Evolutionary conservation across 2,797 vertebrate species (phyloP).

Genomic region (Amblyopsis hoosieri): DNA sequence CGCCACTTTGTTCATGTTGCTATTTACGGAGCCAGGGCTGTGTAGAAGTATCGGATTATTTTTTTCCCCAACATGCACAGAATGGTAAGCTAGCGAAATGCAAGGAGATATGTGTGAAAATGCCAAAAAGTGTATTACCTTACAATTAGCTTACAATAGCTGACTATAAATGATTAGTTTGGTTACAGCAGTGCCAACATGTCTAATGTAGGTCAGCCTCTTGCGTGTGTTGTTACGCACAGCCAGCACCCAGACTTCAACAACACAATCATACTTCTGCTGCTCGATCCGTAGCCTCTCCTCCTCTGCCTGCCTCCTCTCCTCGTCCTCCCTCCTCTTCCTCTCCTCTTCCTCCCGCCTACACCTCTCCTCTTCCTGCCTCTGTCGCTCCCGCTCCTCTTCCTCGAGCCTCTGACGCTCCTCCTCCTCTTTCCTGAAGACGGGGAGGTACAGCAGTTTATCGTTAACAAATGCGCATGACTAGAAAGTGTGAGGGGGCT

Average conservation of each 20-base stretch:
- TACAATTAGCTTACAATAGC: too few relatives aligned
- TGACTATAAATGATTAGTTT: too few relatives aligned
- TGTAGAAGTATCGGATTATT: too few relatives aligned
- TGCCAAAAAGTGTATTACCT: too few relatives aligned
- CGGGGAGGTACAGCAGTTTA: not conserved
- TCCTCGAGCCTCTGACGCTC: slow-evolving; percentile 86
- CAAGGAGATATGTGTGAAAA: too few relatives aligned
- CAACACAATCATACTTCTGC: slow-evolving; percentile 87
- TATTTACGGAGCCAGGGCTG: too few relatives aligned
- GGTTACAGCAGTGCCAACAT: too few relatives aligned
- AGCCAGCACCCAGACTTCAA: not conserved
- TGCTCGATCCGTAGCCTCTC: slow-evolving; percentile 93
- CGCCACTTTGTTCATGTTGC: too few relatives aligned
- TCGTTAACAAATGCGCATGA: not conserved
- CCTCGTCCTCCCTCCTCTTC: slow-evolving; percentile 90
- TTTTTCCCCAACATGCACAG: too few relatives aligned
- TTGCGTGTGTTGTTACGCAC: too few relatives aligned
- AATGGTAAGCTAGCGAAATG: too few relatives aligned
- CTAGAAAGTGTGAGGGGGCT: not conserved
- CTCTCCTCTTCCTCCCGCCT: slow-evolving; percentile 87
- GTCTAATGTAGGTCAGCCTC: too few relatives aligned
- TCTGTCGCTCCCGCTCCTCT: slow-evolving; percentile 86
- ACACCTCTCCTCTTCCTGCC: slow-evolving; percentile 88
- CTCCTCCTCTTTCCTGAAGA: slow-evolving; percentile 86
- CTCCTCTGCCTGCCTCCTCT: slow-evolving; percentile 87